phyloP scores from a whole-genome alignment of 2,113 vertebrate genomes.

The Neolamprologus caudopunctatus region DNA sequence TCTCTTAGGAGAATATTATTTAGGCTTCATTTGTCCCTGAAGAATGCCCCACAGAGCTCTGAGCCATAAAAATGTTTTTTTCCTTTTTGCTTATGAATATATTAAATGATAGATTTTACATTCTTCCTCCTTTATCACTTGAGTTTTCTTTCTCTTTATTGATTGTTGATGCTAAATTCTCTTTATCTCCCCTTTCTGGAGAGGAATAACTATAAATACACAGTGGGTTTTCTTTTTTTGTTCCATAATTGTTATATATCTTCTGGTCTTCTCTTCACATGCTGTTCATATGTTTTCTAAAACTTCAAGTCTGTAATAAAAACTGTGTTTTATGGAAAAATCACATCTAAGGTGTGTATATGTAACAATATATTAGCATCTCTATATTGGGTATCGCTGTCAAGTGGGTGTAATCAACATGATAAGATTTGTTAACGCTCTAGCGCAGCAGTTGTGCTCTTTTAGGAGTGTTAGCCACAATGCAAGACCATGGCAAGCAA shows the following conservation, averaged over 20 bases:
- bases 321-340: background rate
- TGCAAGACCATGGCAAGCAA: background rate
- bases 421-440: background rate
- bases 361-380: background rate
- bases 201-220: background rate
- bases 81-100: conserved; percentile 28
- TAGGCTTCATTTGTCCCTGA: conserved; percentile 25
- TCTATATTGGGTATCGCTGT: background rate
- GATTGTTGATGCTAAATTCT: background rate
- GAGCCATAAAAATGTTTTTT: background rate
- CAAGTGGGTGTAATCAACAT: background rate
- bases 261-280: background rate
- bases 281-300: background rate
- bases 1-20: conserved; percentile 18
- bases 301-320: background rate
- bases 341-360: background rate
- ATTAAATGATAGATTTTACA: background rate
- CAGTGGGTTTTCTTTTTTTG: fast-evolving
- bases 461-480: background rate
- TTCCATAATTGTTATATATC: background rate
- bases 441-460: background rate
- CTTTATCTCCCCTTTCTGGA: background rate
- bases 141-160: background rate
- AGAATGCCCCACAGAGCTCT: conserved; percentile 25
- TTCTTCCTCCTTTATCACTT: background rate